Evolutionary conservation across 2,888 invertebrate species (phyloP), one percentile per base, ranked within the genome.

Genomic region (Limnephilus lunatus): DNA sequence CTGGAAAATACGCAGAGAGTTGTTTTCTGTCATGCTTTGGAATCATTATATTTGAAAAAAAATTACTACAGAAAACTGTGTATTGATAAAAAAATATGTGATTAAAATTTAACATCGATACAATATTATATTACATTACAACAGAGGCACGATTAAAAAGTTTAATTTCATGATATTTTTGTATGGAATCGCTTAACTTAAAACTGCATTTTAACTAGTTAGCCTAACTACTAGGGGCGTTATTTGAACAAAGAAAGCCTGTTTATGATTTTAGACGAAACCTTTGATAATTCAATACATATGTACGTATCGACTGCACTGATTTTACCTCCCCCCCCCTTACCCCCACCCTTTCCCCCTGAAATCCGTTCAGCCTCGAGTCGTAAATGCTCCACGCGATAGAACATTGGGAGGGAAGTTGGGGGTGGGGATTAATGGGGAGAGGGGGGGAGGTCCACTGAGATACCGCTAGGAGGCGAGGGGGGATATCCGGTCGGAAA

Each of bases 301-400:
- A 44, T 53, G 80, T 89, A 44, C 86, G 80, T 89, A 89, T 89
- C 88, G 80, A 81, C 35, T 81, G 35, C 88, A 94, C 94, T 94
- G 94, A 94, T 94, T 94, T 94, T 94, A 94, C 94, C 94, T 94
- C 94, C 94, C 94, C 94, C 93, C 94, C 93, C 94, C 94, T 93
- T 94, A 92, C 94, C 94, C 92, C 94, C 94, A 68, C 88, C 92
- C 92, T n/a, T 48, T 44, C 87, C 48, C 15, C 44, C 83, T 85
- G 81, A 92, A 92, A 92, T 91, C 92, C 92, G 92, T 89, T 92
- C 93, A 92, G 89, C 92, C 92, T 89, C 86, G 90, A 93, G 92
- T 93, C 93, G 93, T 92, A 93, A 92, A 92, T 90, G 93, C 90
- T 53, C 89, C 85, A 89, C 90, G 90, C 68, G 83, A 85, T 68